Evolutionary conservation across 2,888 invertebrate genomes (phyloP), one percentile per base, ranked within the genome.

Genomic region (Tetranychus piercei): DNA sequence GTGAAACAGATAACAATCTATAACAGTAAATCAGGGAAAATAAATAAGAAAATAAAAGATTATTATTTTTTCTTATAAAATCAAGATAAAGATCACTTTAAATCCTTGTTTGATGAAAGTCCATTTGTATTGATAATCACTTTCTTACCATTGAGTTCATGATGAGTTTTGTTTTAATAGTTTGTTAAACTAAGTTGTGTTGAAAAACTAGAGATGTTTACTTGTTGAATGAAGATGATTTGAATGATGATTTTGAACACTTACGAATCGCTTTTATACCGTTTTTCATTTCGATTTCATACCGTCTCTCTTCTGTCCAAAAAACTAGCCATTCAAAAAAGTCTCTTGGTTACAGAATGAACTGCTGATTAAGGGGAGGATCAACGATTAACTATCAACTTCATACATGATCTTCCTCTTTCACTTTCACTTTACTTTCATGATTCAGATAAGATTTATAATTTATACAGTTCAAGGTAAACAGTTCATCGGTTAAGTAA

Each of bases 81-180:
- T 55, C 15, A 9, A 55, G 15, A 45, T 45, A 15, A 15, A 6
- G 6, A 7, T 7, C 15, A 55, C 11, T 55, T 55, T 9, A 15
- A 55, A 55, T 55, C 55, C 55, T 55, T 55, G 55, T 9, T 55
- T 55, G 55, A 55, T 55, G 55, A 55, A 15, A 9, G 5, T 55
- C 45, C 8, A 15, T 11, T 15, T 55, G 15, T 15, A 45, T 45
- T 45, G 9, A 45, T 45, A 15, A 15, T 55, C 55, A 55, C 55
- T 55, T 55, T 55, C 55, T 55, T 55, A 55, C 55, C 55, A 55
- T 55, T 55, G 55, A 55, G 55, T 55, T 55, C 55, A 55, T 55
- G 55, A 55, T 55, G 55, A 55, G 55, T 55, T 55, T 55, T 55
- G 55, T 55, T 55, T 3, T 0, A 15, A 7, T 55, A 15, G 9